A percentile compares a stretch with the other conserved stretches of the same genome.
These are phyloP conservation scores for Drosophila carrolli DNA, from an alignment of 1,140 invertebrate species.

Conservation along the genomic window DNA sequence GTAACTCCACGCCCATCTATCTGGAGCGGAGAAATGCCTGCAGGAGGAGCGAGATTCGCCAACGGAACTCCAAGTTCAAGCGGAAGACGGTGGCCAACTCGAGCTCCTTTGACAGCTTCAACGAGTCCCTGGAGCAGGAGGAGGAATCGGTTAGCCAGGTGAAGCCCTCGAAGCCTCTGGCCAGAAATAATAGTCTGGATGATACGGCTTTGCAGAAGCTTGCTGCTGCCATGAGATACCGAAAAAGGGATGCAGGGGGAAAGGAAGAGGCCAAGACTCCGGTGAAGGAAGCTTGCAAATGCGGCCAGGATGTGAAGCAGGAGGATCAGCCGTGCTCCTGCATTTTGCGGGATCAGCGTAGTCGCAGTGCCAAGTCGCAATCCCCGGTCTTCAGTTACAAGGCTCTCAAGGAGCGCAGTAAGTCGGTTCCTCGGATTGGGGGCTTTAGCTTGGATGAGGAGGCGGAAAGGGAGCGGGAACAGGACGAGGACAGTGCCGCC, in stretches of 20 bases:
- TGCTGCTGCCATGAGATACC: conserved; percentile 65
- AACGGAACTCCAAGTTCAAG: conserved; percentile 88
- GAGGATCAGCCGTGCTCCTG: conserved; percentile 43
- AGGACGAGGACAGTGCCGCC: conserved; percentile 61
- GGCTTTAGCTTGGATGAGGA: conserved; percentile 63
- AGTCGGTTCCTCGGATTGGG: conserved; percentile 78
- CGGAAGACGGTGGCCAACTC: conserved; percentile 79
- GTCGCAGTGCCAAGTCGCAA: conserved; percentile 66
- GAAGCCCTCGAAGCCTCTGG: conserved; percentile 53
- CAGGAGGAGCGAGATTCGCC: conserved; percentile 81
- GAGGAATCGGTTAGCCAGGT: conserved; percentile 5
- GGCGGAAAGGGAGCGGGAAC: conserved; percentile 35
- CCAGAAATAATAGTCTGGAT: conserved; percentile 71
- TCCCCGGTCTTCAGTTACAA: conserved; percentile 74
- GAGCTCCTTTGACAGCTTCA: conserved; percentile 77
- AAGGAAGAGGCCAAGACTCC: conserved; percentile 31
- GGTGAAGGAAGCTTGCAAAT: conserved; percentile 56
- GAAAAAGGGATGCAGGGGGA: conserved; percentile 35
- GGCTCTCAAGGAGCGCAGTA: conserved; percentile 80
- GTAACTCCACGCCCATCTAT: conserved; percentile 95
- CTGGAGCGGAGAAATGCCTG: conserved; percentile 89
- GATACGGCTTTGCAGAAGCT: conserved; percentile 74
- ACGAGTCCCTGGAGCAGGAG: conserved; percentile 60
- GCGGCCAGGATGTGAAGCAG: conserved; percentile 7
- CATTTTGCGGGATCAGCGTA: conserved; percentile 55